Conservation (phyloP, 2,113 vertebrate species). For the Cyphomyrus plagiostoma region DNA sequence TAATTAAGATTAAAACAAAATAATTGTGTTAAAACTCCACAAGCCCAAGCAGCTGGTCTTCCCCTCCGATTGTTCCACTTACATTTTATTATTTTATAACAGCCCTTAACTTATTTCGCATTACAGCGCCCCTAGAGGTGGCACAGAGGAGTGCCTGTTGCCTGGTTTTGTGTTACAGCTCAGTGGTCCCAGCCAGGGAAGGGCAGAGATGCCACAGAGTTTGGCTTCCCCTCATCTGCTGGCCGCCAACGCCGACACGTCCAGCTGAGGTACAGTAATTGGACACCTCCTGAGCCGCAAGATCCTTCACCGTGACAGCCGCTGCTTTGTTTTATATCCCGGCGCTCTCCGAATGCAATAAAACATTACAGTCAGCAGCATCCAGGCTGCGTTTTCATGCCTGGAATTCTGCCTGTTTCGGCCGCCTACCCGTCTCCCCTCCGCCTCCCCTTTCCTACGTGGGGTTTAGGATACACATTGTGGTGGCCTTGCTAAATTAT, state of each 20-base stretch:
- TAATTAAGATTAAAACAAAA: no score
- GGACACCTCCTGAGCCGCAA: constrained; percentile 72
- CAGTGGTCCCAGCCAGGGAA: constrained; percentile 53
- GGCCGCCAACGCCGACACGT: constrained; percentile 57
- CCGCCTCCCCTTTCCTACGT: constrained; percentile 64
- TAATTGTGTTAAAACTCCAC: no score
- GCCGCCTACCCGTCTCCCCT: constrained; percentile 48
- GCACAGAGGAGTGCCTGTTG: constrained; percentile 39
- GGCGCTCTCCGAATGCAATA: constrained; percentile 61
- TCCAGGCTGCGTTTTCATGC: constrained; percentile 61
- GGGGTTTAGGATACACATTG: constrained; percentile 70
- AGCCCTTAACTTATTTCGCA: not conserved
- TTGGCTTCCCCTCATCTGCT: constrained; percentile 56
- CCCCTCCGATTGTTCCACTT: not conserved
- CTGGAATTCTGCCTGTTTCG: constrained; percentile 57
- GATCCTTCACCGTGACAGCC: constrained; percentile 67
- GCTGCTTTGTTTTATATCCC: constrained; percentile 67
- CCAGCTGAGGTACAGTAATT: constrained; percentile 79
- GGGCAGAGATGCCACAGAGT: constrained; percentile 68
- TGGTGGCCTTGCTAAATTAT: constrained; percentile 70
- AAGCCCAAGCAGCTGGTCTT: no score
- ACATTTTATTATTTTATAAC: not conserved
- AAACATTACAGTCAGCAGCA: constrained; percentile 77
- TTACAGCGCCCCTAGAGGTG: constrained; percentile 40
- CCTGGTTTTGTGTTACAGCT: constrained; percentile 44